Percentiles rank a stretch among this genome's conserved stretches.
phyloP scores from a whole-genome alignment of 2,113 vertebrate genomes.

The Rhipidura dahli region DNA sequence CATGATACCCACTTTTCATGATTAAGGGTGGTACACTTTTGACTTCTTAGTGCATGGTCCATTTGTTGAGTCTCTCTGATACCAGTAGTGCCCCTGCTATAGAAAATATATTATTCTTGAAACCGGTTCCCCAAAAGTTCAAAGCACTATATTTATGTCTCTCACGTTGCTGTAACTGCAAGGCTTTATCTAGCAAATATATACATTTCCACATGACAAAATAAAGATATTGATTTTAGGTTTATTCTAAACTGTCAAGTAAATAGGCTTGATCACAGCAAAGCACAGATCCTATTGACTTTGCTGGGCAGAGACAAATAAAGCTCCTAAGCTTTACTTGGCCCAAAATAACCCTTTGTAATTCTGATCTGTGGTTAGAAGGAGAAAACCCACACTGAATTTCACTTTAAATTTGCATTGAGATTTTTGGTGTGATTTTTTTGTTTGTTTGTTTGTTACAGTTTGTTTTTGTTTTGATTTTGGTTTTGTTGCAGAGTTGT shows the following conservation, averaged over 20 bases:
- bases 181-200: not conserved
- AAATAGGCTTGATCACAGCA: not conserved
- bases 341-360: not conserved
- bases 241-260: conserved; percentile 23
- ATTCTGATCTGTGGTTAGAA: not conserved
- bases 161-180: not conserved
- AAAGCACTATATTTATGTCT: not conserved
- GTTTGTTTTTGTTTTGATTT: not conserved
- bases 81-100: not conserved
- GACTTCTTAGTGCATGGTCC: not conserved
- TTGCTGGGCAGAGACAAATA: not conserved
- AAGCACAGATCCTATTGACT: not conserved
- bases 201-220: not conserved
- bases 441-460: rapidly evolving
- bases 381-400: not conserved
- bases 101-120: not conserved
- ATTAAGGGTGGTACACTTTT: not conserved
- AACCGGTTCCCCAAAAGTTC: not conserved
- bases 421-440: not conserved
- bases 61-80: not conserved
- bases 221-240: conserved; percentile 27
- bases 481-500: not conserved
- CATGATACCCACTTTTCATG: not conserved
- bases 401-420: not conserved
- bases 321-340: not conserved